phyloP scores from a whole-genome alignment of 2,797 vertebrate genomes.

The Liparis tanakae region DNA sequence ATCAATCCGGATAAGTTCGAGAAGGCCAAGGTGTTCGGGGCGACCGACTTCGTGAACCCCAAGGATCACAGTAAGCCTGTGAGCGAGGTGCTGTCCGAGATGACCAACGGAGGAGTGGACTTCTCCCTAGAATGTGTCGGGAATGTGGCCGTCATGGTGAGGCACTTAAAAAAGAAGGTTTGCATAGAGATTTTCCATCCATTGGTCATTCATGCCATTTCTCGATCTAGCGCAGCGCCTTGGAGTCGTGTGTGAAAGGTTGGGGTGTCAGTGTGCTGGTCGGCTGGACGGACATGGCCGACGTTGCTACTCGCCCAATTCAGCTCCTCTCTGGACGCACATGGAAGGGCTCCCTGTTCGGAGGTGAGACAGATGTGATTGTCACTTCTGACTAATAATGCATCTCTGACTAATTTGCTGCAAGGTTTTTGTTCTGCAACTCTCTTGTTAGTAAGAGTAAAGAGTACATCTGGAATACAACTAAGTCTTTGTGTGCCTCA shows the following conservation, averaged over 20 bases:
- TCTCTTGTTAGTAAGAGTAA: neutral
- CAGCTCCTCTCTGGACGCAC: slow-evolving; percentile 91
- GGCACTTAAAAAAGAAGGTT: neutral
- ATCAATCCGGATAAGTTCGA: slow-evolving; percentile 90
- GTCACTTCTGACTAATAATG: neutral
- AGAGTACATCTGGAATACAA: too few relatives aligned
- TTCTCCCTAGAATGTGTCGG: slow-evolving; percentile 95
- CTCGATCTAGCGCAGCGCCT: neutral
- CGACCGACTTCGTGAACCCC: slow-evolving; percentile 91
- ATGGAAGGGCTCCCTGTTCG: slow-evolving; percentile 93
- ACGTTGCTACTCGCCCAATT: slow-evolving; percentile 87
- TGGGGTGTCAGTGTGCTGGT: slow-evolving; percentile 94
- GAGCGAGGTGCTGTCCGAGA: slow-evolving; percentile 86
- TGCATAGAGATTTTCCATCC: neutral
- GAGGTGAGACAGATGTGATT: slow-evolving; percentile 82
- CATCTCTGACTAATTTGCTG: neutral
- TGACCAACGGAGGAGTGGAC: slow-evolving; percentile 93
- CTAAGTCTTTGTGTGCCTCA: slow-evolving; percentile 42
- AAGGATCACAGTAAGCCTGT: slow-evolving; percentile 89
- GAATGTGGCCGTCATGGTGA: slow-evolving; percentile 81
- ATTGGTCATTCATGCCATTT: neutral
- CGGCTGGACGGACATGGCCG: slow-evolving; percentile 87
- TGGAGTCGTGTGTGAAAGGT: slow-evolving; percentile 87
- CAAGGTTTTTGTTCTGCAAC: neutral
- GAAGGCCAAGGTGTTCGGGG: slow-evolving; percentile 91